These are phyloP conservation scores for Pelecanus crispus DNA, from an alignment of 2,113 vertebrate species.

Conservation along the genomic window DNA sequence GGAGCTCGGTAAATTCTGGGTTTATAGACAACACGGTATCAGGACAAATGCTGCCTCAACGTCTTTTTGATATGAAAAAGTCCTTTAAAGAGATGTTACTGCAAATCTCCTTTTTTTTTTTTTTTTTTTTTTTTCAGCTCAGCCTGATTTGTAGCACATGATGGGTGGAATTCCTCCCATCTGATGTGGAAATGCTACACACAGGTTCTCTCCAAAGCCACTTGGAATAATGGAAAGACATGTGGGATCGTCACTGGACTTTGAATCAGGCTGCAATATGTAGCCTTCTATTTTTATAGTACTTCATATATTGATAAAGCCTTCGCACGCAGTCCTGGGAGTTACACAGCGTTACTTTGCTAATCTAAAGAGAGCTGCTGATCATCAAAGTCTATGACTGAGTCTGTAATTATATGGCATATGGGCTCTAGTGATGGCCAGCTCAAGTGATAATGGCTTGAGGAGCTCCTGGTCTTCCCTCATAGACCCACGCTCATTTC, in stretches of 20 bases:
- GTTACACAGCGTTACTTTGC: background rate
- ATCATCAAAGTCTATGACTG: background rate
- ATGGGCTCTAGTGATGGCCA: background rate
- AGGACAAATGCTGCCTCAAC: background rate
- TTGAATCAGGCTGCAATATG: background rate
- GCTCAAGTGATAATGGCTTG: background rate
- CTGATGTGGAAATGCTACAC: background rate
- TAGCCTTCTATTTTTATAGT: background rate
- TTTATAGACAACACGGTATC: background rate
- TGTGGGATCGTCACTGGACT: background rate
- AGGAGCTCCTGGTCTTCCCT: background rate
- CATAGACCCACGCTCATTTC: background rate
- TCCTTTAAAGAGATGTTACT: background rate
- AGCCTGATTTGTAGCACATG: background rate
- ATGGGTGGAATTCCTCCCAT: background rate
- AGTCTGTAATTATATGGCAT: background rate
- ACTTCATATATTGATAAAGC: background rate
- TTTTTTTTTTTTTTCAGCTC: background rate
- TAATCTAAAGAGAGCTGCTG: background rate
- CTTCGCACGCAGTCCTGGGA: background rate
- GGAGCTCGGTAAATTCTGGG: background rate
- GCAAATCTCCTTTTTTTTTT: background rate
- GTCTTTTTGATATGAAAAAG: background rate
- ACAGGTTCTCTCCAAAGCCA: background rate
- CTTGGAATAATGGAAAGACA: background rate